Evolutionary conservation across 2,888 invertebrate genomes (phyloP).

Genomic region (Enchytraeus crypticus): DNA sequence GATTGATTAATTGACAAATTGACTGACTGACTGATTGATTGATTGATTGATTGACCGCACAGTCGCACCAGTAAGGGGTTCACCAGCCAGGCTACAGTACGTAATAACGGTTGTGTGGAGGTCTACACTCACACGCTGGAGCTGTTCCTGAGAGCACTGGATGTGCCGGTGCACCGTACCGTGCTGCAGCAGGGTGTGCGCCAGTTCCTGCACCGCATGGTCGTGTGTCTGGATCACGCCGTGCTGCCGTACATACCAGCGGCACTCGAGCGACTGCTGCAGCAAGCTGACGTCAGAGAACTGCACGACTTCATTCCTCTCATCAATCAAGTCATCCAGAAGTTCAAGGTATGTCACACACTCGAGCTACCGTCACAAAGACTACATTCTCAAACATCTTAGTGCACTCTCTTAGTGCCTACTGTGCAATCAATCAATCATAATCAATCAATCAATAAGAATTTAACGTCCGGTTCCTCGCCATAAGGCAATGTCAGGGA

Average conservation of each 20-base stretch:
- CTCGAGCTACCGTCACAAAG: background rate
- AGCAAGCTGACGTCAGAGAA: constrained; percentile 45
- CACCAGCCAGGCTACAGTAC: constrained; percentile 53
- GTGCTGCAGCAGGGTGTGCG: constrained; percentile 49
- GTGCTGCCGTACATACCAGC: constrained; percentile 53
- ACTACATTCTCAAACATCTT: background rate
- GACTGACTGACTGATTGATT: background rate
- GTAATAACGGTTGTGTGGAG: constrained; percentile 51
- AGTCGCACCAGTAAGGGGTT: constrained; percentile 57
- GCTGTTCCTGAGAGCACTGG: constrained; percentile 52
- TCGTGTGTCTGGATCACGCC: constrained; percentile 55
- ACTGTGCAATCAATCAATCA: too few relatives aligned
- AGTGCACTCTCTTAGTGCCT: too few relatives aligned
- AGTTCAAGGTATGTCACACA: constrained; percentile 50
- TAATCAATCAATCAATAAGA: too few relatives aligned
- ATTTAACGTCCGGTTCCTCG: too few relatives aligned
- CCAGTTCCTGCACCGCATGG: constrained; percentile 56
- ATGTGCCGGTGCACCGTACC: constrained; percentile 40
- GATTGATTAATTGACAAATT: too few relatives aligned
- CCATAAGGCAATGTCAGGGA: too few relatives aligned
- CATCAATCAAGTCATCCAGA: constrained; percentile 55
- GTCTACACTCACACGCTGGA: constrained; percentile 52
- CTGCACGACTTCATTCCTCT: constrained; percentile 55
- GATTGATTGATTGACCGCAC: constrained; percentile 18
- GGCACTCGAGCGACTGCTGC: constrained; percentile 52